A percentile compares a stretch with the other conserved stretches of the same genome.
phyloP scores from a whole-genome alignment of 2,113 vertebrate species.

The Tinamus guttatus region DNA sequence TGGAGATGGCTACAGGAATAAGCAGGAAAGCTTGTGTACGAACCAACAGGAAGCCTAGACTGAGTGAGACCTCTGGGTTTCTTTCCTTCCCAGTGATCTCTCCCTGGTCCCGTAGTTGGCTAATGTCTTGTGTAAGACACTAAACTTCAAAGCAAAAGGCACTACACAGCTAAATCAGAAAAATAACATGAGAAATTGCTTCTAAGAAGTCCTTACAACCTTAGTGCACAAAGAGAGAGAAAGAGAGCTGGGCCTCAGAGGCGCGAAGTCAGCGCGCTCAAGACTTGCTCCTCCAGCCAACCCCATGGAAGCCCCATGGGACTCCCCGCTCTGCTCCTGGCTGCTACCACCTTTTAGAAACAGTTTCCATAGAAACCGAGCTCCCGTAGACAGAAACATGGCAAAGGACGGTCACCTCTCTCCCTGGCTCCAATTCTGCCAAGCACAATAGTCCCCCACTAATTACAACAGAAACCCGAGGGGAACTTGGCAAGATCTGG shows the following conservation, averaged over 20 bases:
- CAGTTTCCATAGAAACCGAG: slow-evolving; percentile 58
- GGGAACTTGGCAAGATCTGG: not conserved
- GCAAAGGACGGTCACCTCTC: not conserved
- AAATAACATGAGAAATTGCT: not conserved
- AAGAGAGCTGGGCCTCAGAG: not conserved
- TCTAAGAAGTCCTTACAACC: not conserved
- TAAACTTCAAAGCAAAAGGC: not conserved
- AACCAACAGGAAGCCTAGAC: not conserved
- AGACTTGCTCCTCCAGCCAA: not conserved
- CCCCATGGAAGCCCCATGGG: not conserved
- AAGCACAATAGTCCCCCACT: not conserved
- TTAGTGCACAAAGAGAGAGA: not conserved
- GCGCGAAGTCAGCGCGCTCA: not conserved
- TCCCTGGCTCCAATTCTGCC: not conserved
- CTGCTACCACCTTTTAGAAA: slow-evolving; percentile 46
- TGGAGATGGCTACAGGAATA: not conserved
- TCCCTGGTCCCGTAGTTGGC: not conserved
- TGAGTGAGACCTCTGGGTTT: not conserved
- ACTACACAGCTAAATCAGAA: not conserved
- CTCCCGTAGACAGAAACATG: not conserved
- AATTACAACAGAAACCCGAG: not conserved
- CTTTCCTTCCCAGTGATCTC: not conserved
- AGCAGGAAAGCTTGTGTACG: not conserved
- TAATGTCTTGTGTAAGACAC: not conserved
- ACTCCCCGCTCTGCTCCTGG: not conserved